Base-by-base conservation (phyloP, 1,140 invertebrate species). In the Phymorhynchus buccinoides region DNA sequence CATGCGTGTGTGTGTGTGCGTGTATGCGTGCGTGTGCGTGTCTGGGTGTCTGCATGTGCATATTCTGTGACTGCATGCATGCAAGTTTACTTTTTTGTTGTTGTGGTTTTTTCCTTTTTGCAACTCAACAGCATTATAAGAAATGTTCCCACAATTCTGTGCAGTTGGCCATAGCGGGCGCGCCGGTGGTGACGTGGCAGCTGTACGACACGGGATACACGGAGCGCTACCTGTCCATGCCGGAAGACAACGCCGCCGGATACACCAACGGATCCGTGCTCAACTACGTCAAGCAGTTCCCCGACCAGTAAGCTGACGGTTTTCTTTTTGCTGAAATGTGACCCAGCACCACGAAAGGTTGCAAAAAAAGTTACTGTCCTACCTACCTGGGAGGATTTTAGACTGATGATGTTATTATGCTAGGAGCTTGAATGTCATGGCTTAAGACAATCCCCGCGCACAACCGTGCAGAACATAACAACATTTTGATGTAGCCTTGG, bases 181-280 rank as follows among this genome's bases (percentile, higher is more conserved):
- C 98, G 18, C 98, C 99, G 0, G 99, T 99, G 0, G 98, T 98
- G 22, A 97, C 96, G 88, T 99, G 99, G 99, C 95, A 96, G 85
- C 95, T 98, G 73, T 99, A 94, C 88, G 97, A 97, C 89, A 99
- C 98, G 1, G 98, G 97, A 27, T 99, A 99, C 94, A 99, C 99
- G 35, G 94, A 94, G 86, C 94, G 98, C 62, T 99, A 99, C 93
- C 98, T 99, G 97, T 98, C 97, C 91, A 91, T 97, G 83, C 98
- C 99, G 0, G 95, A 96, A 42, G 94, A 95, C 83, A 98, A 98
- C 94, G 94, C 94, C 39, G 94, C 95, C 42, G 96, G 96, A 35
- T 99, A 99, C 89, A 94, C 95, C 78, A 95, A 95, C 32, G 91
- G 92, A 2, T 92, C 89, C 66, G 90, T 93, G 7, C 85, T 93